Evolutionary conservation across 1,140 invertebrate genomes (phyloP), one percentile per base, ranked within the genome.

Genomic region (Trigoniulus corallinus): DNA sequence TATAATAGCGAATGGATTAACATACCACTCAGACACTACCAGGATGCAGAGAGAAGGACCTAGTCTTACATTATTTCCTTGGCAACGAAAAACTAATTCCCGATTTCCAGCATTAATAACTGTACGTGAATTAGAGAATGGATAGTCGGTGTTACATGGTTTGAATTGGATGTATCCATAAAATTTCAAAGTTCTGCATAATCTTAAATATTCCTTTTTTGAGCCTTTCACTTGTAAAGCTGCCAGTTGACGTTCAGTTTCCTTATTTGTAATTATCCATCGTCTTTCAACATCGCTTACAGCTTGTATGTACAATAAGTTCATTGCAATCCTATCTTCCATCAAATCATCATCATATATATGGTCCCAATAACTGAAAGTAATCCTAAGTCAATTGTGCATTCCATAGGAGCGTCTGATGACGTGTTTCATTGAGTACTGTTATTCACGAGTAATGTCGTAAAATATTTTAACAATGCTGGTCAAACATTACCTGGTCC

Each of bases 311-410:
- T 91, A 94, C 0, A 97, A 67, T 39, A 96, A 69, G 67, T 92
- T 88, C 58, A 89, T 66, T 3, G 84, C 81, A 18, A 88, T 74
- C 53, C 77, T 74, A 67, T 94, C 80, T 47, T 74, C 74, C 63
- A 88, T 74, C 46, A 95, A 65, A 60, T 87, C 79, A 44, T 80
- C 67, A 69, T 96, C 91, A 70, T 81, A 84, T 37, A 68, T 73
- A 15, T 76, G 69, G 65, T 95, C 85, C 92, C 91, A 96, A 62
- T 85, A 93, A 70, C 86, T 87, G 64, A n/a, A n/a, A n/a, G n/a
- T n/a, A n/a, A n/a, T n/a, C n/a, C n/a, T n/a, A n/a, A n/a, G n/a
- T 51, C 75, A n/a, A n/a, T n/a, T n/a, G n/a, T n/a, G n/a, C n/a
- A n/a, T n/a, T n/a, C n/a, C n/a, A n/a, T n/a, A n/a, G n/a, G n/a